A percentile compares a stretch with the other conserved stretches of the same genome.
Evolutionary conservation across 2,888 invertebrate species (phyloP).

Genomic region (Callosobruchus maculatus): DNA sequence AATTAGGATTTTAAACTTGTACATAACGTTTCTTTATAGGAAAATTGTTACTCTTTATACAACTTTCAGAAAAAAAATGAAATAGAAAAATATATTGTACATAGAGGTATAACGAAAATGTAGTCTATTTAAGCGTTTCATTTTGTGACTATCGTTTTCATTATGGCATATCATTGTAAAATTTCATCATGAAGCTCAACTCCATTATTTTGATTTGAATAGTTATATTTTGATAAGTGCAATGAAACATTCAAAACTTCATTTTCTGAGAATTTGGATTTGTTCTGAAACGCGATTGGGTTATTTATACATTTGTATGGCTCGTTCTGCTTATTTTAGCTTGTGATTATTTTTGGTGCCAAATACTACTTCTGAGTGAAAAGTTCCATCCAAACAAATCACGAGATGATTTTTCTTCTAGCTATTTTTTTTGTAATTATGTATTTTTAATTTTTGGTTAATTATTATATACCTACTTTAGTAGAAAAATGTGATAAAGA

Average conservation of each 20-base stretch:
- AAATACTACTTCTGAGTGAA: background rate
- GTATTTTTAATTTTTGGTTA: background rate
- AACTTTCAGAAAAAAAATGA: conserved; percentile 18
- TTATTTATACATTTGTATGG: background rate
- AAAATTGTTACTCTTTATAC: conserved; percentile 26
- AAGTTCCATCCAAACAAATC: background rate
- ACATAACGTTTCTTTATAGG: conserved; percentile 21
- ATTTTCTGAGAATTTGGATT: background rate
- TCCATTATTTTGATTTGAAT: background rate
- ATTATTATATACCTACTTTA: background rate
- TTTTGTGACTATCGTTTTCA: background rate
- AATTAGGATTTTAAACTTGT: conserved; percentile 21
- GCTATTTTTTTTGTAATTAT: background rate
- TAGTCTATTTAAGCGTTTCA: background rate
- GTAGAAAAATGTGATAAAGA: background rate
- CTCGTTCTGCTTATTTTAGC: background rate
- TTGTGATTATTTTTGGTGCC: background rate
- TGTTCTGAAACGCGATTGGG: background rate
- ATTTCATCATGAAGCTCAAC: background rate
- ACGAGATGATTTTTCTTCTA: background rate
- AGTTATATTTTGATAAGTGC: background rate
- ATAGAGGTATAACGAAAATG: background rate
- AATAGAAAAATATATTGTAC: conserved; percentile 7
- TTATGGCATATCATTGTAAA: background rate
- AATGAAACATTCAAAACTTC: background rate